Evolutionary conservation across 2,797 vertebrate species (phyloP).

Genomic region (Rhinatrema bivittatum): DNA sequence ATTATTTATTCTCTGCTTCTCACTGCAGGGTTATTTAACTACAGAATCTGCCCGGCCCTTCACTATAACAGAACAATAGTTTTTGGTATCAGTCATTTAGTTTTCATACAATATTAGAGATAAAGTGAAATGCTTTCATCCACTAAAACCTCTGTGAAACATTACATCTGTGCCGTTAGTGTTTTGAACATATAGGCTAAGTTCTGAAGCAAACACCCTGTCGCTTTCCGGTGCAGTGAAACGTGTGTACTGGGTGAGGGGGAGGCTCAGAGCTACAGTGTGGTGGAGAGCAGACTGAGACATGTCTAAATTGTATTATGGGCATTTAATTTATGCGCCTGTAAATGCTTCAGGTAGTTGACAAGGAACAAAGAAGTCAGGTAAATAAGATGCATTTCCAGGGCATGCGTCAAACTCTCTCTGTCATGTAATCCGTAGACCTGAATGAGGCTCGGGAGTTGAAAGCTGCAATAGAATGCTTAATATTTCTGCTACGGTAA

Average conservation of each 20-base stretch:
- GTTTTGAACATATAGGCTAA: not conserved
- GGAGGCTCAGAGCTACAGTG: no score
- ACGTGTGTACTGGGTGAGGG: no score
- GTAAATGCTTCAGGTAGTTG: no score
- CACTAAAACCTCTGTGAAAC: not conserved
- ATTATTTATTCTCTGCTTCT: slow-evolving; percentile 3
- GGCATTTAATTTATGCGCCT: no score
- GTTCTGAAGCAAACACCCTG: not conserved
- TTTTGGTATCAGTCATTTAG: slow-evolving; percentile 1
- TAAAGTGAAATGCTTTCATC: not conserved
- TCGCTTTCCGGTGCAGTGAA: not conserved
- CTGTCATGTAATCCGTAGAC: not conserved
- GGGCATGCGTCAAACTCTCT: no score
- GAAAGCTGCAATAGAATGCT: no score
- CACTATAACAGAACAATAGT: not conserved
- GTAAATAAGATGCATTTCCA: no score
- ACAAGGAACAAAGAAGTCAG: no score
- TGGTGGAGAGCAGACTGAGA: no score
- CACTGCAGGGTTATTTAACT: slow-evolving; percentile 20
- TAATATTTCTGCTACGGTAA: no score
- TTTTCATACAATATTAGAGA: not conserved
- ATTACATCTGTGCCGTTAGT: not conserved
- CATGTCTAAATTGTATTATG: no score
- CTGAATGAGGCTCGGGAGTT: no score
- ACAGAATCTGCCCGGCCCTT: not conserved